These are phyloP conservation scores for Tangara arthus DNA, from an alignment of 2,797 vertebrate species.

Conservation along the genomic window DNA sequence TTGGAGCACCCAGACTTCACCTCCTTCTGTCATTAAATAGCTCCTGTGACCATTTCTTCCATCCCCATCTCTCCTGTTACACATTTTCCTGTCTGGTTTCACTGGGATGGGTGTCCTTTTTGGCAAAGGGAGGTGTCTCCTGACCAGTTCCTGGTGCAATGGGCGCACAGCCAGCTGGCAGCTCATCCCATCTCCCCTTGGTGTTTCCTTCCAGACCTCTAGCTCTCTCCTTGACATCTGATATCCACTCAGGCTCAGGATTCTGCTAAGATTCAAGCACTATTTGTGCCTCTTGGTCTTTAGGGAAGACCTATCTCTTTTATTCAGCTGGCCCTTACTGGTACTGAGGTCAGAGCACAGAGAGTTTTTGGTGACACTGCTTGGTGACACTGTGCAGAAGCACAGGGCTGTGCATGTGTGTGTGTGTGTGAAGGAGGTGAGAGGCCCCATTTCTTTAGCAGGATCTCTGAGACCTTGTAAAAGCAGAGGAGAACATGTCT, in stretches of 20 bases:
- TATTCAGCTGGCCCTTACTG: background rate
- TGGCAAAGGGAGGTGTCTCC: background rate
- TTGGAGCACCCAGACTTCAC: background rate
- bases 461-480: background rate
- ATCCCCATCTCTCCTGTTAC: background rate
- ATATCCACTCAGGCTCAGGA: background rate
- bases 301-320: background rate
- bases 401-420: background rate
- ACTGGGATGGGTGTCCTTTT: background rate
- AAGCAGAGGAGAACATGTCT: accelerated
- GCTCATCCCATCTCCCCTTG: accelerated
- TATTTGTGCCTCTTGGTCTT: background rate
- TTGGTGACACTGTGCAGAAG: background rate
- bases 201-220: background rate
- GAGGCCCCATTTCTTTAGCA: background rate
- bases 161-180: background rate
- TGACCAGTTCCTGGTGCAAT: background rate
- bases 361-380: background rate
- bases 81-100: background rate
- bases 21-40: background rate
- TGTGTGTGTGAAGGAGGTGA: background rate
- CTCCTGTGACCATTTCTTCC: background rate
- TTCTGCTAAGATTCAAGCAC: background rate
- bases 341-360: background rate
- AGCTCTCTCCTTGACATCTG: background rate